Percentiles rank a stretch among this genome's conserved stretches.
phyloP scores from a whole-genome alignment of 1,140 invertebrate genomes.

The Papilio machaon region DNA sequence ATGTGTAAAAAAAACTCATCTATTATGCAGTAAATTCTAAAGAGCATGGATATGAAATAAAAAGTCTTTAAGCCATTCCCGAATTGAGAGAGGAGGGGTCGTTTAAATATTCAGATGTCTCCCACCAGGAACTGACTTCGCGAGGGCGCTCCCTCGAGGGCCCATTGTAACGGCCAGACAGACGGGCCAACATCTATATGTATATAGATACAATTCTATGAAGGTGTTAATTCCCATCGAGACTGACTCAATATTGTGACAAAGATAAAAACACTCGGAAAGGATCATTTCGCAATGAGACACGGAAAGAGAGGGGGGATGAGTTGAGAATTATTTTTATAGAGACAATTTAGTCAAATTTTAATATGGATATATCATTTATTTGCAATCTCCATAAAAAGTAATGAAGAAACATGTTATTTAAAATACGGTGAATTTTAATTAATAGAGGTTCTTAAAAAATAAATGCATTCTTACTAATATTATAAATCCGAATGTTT shows the following conservation, averaged over 20 bases:
- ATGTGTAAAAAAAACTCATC: background rate
- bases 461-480: no score
- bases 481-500: no score
- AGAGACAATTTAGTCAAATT: no score
- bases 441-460: no score
- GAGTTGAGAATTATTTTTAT: no score
- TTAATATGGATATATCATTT: no score
- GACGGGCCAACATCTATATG: slow-evolving; percentile 49
- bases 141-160: slow-evolving; percentile 45
- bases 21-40: background rate
- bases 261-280: background rate
- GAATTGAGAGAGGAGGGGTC: slow-evolving; percentile 42
- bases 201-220: slow-evolving; percentile 42
- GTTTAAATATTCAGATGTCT: slow-evolving; percentile 59
- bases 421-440: no score
- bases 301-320: no score
- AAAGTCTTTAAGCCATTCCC: slow-evolving; percentile 24
- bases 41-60: background rate
- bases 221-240: slow-evolving; percentile 19
- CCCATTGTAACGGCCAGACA: slow-evolving; percentile 56
- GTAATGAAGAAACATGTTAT: no score
- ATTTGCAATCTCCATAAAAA: no score
- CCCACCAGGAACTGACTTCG: slow-evolving; percentile 58
- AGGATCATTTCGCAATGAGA: background rate
- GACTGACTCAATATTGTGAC: slow-evolving; percentile 25